These are phyloP conservation scores for Eurypyga helias DNA, from an alignment of 2,113 vertebrate genomes.

Conservation along the genomic window DNA sequence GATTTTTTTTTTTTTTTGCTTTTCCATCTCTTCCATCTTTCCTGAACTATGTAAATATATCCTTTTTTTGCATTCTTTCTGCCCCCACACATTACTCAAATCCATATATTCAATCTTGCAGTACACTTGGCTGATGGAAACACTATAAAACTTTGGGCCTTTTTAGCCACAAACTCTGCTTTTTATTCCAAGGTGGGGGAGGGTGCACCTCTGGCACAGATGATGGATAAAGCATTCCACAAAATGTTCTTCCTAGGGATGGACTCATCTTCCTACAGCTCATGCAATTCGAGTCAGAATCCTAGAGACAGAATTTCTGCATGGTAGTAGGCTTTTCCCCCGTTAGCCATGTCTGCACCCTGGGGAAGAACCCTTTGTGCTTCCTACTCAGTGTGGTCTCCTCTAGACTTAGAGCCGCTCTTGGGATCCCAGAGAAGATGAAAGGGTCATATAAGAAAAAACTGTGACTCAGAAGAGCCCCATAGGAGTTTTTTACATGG, in stretches of 20 bases:
- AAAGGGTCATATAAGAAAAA: background rate
- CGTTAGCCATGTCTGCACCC: background rate
- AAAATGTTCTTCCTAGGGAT: background rate
- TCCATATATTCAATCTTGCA: background rate
- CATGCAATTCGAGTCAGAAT: background rate
- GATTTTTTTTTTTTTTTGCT: background rate
- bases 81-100: background rate
- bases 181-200: background rate
- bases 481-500: background rate
- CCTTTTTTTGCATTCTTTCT: background rate
- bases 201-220: rapidly evolving
- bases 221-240: background rate
- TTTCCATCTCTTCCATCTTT: background rate
- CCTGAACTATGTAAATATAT: background rate
- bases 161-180: background rate
- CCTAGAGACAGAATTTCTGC: background rate
- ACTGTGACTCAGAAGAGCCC: background rate
- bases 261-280: background rate
- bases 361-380: background rate
- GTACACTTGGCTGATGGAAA: background rate
- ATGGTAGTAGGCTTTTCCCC: background rate
- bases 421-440: background rate
- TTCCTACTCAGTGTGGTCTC: background rate
- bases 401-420: background rate
- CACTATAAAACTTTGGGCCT: background rate